A percentile compares a stretch with the other conserved stretches of the same genome.
Evolutionary conservation across 2,888 invertebrate genomes (phyloP).

Genomic region (Uropetala carovei): DNA sequence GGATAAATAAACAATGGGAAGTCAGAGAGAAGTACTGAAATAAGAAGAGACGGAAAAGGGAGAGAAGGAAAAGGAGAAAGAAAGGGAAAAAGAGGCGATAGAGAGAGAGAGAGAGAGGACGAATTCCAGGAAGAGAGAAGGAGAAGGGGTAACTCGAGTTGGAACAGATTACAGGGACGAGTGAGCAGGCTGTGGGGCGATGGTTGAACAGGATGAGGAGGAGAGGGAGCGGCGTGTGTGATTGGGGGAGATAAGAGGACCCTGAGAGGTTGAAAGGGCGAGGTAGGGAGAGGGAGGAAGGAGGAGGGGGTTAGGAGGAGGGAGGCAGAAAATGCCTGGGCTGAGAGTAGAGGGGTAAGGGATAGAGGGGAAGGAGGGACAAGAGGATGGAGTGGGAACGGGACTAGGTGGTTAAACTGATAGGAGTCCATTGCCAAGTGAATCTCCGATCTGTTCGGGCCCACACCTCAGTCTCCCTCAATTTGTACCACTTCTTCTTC

Average conservation of each 20-base stretch:
- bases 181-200: not conserved
- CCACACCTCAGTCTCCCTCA: slow-evolving; percentile 43
- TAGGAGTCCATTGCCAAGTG: slow-evolving; percentile 48
- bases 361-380: not conserved
- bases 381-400: not conserved
- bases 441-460: slow-evolving; percentile 58
- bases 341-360: not conserved
- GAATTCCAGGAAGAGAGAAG: not conserved
- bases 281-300: not conserved
- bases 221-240: not conserved
- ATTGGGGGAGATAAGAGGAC: too few species aligned
- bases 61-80: not conserved
- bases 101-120: too few species aligned
- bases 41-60: not conserved
- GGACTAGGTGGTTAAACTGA: slow-evolving; percentile 46
- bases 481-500: slow-evolving; percentile 61
- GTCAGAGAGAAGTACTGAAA: too few species aligned
- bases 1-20: too few species aligned
- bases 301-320: not conserved
- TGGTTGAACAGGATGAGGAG: not conserved
- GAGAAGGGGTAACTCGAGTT: not conserved
- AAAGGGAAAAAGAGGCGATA: not conserved
- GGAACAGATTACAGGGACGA: not conserved
- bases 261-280: too few species aligned
- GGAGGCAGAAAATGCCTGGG: not conserved